Percentiles rank a stretch among this genome's conserved stretches.
Conservation (phyloP, 2,113 vertebrate species). For the Ceratotherium simum region DNA sequence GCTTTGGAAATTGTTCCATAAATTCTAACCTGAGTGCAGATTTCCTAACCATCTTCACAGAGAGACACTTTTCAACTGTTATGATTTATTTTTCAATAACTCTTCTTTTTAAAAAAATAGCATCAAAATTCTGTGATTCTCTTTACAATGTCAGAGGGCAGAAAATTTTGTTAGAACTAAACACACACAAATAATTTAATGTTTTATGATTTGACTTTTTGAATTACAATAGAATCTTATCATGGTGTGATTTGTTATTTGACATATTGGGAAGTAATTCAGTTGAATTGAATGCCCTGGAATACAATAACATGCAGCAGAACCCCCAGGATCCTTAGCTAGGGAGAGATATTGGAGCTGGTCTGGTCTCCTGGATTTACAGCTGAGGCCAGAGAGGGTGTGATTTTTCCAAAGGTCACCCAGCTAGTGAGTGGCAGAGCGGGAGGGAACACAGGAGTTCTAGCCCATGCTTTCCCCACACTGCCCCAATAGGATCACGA, state of each 20-base stretch:
- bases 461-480: neutral
- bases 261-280: slow-evolving; percentile 38
- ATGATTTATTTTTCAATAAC: slow-evolving; percentile 61
- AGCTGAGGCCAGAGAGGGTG: neutral
- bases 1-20: slow-evolving; percentile 51
- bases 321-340: neutral
- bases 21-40: slow-evolving; percentile 33
- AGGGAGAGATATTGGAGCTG: neutral
- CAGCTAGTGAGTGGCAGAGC: neutral
- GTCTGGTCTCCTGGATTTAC: neutral
- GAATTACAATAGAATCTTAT: neutral
- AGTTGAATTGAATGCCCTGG: neutral
- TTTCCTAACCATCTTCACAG: neutral
- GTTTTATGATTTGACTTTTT: slow-evolving; percentile 41
- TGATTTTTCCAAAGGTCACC: neutral
- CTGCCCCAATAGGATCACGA: neutral
- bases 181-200: slow-evolving; percentile 38
- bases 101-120: neutral
- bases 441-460: accelerated
- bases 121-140: slow-evolving; percentile 34
- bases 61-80: neutral
- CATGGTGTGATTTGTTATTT: slow-evolving; percentile 36
- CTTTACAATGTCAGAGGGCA: slow-evolving; percentile 31
- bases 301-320: neutral
- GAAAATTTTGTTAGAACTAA: slow-evolving; percentile 34